A percentile compares a stretch with the other conserved stretches of the same genome.
phyloP scores from a whole-genome alignment of 1,140 invertebrate genomes.

The Achroia grisella region DNA sequence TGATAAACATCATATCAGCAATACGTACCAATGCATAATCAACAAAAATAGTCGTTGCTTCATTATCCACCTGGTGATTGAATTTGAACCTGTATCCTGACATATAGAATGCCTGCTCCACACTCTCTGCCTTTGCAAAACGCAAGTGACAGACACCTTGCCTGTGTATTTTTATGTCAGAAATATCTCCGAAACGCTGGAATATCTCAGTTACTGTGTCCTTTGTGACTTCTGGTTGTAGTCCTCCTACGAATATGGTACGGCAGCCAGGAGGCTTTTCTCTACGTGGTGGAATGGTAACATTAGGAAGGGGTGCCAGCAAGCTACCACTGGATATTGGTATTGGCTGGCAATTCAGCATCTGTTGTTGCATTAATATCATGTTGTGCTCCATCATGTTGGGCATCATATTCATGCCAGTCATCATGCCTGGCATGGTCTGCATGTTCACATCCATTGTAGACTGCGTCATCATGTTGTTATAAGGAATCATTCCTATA shows the following conservation, averaged over 20 bases:
- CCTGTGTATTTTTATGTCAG: constrained; percentile 88
- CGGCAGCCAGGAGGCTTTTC: constrained; percentile 91
- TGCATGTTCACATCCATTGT: constrained; percentile 23
- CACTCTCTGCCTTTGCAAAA: constrained; percentile 85
- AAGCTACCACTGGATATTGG: constrained; percentile 53
- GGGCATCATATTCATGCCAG: constrained; percentile 21
- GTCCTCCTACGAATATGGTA: constrained; percentile 94
- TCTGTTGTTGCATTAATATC: constrained; percentile 38
- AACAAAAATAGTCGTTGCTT: constrained; percentile 89
- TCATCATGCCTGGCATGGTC: constrained; percentile 23
- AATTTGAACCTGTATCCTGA: constrained; percentile 90
- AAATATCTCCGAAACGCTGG: constrained; percentile 87
- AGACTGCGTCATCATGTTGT: constrained; percentile 24
- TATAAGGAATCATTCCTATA: constrained; percentile 27
- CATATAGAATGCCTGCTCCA: constrained; percentile 89
- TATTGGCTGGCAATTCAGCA: constrained; percentile 29
- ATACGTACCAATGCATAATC: constrained; percentile 87
- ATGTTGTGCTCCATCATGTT: constrained; percentile 37
- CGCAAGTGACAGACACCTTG: constrained; percentile 96
- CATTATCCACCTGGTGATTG: constrained; percentile 74
- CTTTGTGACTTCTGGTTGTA: constrained; percentile 90
- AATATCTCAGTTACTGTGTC: constrained; percentile 87
- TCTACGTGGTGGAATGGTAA: constrained; percentile 84
- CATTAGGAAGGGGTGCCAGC: constrained; percentile 89
- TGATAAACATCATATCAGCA: background rate